Evolutionary conservation across 1,140 invertebrate genomes (phyloP), one percentile per base, ranked within the genome.

Genomic region (Paraescarpia echinospica): DNA sequence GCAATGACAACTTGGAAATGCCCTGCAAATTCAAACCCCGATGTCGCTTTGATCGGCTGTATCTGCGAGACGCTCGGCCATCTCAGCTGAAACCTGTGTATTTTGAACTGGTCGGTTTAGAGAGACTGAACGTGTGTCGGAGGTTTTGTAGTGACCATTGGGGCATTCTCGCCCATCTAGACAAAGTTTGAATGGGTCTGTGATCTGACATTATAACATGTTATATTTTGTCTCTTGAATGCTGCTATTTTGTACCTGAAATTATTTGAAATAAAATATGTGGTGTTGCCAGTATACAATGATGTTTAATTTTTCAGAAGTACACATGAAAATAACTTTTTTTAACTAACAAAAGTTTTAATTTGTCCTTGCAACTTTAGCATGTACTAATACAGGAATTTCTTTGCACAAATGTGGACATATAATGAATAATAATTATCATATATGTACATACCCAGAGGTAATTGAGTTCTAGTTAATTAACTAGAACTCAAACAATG

Each of bases 91-190:
- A 96, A 91, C 96, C 96, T 34, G 95, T 95, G 33, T 96, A 97
- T 95, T 97, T 97, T 96, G 97, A 97, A 91, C 95, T 97, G 4
- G 95, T 96, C 93, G 97, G 97, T 33, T 93, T 97, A 33, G 96
- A 97, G 94, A 96, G 97, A 93, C 94, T 97, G 5, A 59, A 94
- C 51, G 95, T 95, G 12, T 97, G 96, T 93, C 96, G 96, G 92
- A 95, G 96, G 89, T 97, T 97, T 94, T 97, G 97, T 12, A 97
- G 97, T 94, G 97, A 97, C 95, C 97, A 97, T 93, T 97, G 97
- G 97, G 97, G 97, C 8, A 95, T 97, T n/a, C 93, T 96, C 51
- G 93, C 95, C 27, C 95, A 96, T 93, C 96, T 96, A 93, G 94
- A 96, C 89, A 95, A 93, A 59, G 90, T 92, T 0, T 92, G n/a